These are phyloP conservation scores for Sphinx pinastri DNA, from an alignment of 2,888 invertebrate genomes.

Conservation along the genomic window DNA sequence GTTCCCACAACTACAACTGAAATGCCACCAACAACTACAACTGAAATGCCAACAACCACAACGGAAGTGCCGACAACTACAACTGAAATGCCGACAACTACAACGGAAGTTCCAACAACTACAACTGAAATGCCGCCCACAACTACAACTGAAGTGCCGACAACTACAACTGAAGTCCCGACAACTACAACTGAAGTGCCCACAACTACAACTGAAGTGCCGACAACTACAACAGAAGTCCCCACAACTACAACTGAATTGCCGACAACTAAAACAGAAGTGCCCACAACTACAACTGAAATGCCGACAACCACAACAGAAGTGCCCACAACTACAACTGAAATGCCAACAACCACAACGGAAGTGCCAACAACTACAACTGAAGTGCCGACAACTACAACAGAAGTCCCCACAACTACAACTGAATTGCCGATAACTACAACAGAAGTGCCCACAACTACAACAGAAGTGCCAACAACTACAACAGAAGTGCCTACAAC, in stretches of 20 bases:
- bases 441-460: not conserved
- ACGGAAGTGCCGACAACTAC: not conserved
- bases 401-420: not conserved
- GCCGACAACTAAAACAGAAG: not conserved
- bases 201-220: not conserved
- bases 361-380: not conserved
- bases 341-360: not conserved
- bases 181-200: not conserved
- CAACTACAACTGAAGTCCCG: not conserved
- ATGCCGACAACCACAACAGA: not conserved
- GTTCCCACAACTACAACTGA: not conserved
- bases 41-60: not conserved
- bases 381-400: not conserved
- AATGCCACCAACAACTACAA: not conserved
- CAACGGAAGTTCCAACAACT: not conserved
- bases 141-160: not conserved
- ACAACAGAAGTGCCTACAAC: not conserved
- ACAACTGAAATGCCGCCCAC: not conserved
- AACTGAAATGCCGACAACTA: not conserved
- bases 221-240: not conserved
- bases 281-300: not conserved
- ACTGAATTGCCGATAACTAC: not conserved
- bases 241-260: not conserved
- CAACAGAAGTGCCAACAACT: not conserved
- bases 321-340: not conserved